Evolutionary conservation across 2,888 invertebrate genomes (phyloP).

Genomic region (Patella pellucida): DNA sequence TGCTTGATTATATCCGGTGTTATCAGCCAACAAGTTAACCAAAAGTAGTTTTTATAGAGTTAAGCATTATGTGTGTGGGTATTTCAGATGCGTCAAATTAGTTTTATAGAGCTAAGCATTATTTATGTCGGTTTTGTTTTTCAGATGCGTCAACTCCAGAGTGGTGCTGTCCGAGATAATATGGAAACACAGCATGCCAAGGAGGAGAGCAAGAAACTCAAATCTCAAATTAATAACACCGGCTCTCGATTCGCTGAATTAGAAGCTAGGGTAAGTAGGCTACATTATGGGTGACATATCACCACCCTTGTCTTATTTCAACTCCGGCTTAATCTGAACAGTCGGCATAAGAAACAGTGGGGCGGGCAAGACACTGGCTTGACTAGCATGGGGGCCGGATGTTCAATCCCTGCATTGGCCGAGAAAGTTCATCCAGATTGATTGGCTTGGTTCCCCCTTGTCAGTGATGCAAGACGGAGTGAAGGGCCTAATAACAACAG

Average conservation of each 20-base stretch:
- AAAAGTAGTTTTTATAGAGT: too few species aligned
- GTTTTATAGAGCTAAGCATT: too few species aligned
- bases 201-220: conserved; percentile 71
- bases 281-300: neutral
- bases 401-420: too few species aligned
- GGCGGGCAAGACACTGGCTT: neutral
- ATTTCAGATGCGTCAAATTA: too few species aligned
- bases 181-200: conserved; percentile 69
- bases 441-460: too few species aligned
- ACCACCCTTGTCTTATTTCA: neutral
- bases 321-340: neutral
- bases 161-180: conserved; percentile 68
- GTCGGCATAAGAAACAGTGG: neutral
- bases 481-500: too few species aligned
- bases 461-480: too few species aligned
- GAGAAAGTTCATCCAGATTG: too few species aligned
- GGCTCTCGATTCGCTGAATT: conserved; percentile 39
- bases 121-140: conserved; percentile 14
- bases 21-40: too few species aligned
- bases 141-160: conserved; percentile 71
- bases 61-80: too few species aligned
- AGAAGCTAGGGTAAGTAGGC: conserved; percentile 46
- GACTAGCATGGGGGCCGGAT: too few species aligned
- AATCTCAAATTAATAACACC: conserved; percentile 46
- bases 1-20: too few species aligned